Evolutionary conservation across 2,113 vertebrate genomes (phyloP).

Genomic region (Myiozetetes cayanensis): DNA sequence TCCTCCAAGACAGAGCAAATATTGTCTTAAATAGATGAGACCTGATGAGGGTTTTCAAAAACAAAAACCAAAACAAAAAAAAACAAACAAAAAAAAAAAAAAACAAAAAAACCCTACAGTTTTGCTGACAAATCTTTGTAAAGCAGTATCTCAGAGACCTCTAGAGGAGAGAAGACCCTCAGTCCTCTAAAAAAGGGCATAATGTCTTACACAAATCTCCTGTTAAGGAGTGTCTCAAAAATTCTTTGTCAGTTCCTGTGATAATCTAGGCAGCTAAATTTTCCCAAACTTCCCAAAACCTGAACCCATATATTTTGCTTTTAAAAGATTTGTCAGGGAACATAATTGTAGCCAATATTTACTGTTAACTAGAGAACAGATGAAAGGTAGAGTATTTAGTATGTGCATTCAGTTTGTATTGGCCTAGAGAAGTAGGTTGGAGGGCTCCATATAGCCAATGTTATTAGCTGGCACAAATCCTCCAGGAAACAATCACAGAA

Average conservation of each 20-base stretch:
- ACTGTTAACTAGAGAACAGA: neutral
- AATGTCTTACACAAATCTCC: neutral
- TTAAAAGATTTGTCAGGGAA: neutral
- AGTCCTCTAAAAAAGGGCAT: neutral
- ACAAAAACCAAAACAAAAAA: neutral
- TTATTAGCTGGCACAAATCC: neutral
- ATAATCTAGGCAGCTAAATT: neutral
- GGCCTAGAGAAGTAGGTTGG: neutral
- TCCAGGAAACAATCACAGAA: neutral
- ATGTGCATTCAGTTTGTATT: neutral
- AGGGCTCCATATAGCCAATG: neutral
- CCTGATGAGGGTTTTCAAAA: neutral
- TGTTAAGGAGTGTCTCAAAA: neutral
- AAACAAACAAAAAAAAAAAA: neutral
- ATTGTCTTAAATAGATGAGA: neutral
- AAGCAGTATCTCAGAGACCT: neutral
- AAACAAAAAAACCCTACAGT: neutral
- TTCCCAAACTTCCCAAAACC: neutral
- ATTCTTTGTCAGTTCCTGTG: neutral
- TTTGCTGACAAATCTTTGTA: neutral
- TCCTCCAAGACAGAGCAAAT: neutral
- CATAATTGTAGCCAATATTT: neutral
- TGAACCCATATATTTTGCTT: neutral
- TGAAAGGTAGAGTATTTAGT: neutral
- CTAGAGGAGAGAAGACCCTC: neutral